Evolutionary conservation across 2,113 vertebrate species (phyloP).

Genomic region (Oreamnos americanus): DNA sequence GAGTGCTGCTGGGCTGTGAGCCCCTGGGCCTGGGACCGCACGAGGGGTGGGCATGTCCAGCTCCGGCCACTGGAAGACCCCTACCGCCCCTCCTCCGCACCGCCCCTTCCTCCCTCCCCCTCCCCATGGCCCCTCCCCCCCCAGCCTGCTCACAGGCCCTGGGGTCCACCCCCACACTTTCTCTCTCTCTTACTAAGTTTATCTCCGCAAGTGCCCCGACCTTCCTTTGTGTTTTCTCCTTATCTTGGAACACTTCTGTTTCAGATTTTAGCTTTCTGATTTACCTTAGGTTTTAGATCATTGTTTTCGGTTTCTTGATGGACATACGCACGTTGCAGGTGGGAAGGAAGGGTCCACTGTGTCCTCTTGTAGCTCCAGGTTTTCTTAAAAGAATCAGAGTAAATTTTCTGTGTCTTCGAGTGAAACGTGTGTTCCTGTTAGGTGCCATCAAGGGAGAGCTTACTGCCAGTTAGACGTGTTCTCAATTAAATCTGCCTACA

Average conservation of each 20-base stretch:
- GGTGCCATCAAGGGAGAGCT: background rate
- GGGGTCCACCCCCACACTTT: background rate
- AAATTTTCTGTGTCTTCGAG: background rate
- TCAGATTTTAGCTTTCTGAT: background rate
- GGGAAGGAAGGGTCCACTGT: no score
- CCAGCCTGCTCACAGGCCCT: no score
- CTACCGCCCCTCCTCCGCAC: no score
- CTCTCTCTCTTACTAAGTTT: background rate
- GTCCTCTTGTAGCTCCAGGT: conserved; percentile 42
- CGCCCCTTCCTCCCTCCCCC: fast-evolving
- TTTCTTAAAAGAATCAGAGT: conserved; percentile 54
- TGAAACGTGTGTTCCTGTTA: background rate
- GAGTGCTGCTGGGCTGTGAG: background rate
- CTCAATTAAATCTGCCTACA: background rate
- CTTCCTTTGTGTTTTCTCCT: background rate
- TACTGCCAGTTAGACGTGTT: background rate
- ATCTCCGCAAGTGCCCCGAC: background rate
- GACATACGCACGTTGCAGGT: background rate
- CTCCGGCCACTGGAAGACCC: background rate
- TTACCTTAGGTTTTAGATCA: background rate
- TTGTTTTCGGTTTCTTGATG: background rate
- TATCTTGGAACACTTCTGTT: background rate
- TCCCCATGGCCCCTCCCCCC: no score
- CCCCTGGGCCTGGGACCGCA: background rate
- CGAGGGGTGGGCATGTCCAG: background rate